Conservation (phyloP, 37 sponge, comb jelly and placozoan genomes). For the Bolinopsis microptera region DNA sequence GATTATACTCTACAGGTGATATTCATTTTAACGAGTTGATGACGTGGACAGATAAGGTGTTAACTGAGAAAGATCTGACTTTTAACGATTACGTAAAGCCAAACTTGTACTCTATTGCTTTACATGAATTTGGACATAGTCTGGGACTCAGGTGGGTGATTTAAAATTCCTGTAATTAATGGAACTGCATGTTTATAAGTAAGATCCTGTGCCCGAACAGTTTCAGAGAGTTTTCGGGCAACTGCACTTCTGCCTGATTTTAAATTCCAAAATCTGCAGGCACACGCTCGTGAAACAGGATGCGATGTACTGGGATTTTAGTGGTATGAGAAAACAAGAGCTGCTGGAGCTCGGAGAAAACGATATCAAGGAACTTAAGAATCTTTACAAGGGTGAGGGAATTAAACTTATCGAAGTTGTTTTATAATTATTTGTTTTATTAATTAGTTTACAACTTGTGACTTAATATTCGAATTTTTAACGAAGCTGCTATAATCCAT, state of each 20-base stretch:
- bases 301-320: background rate
- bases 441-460: too few relatives aligned
- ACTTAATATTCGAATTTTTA: too few relatives aligned
- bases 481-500: too few relatives aligned
- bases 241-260: too few relatives aligned
- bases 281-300: background rate
- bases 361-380: background rate
- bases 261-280: background rate
- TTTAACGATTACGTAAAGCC: background rate
- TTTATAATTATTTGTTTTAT: too few relatives aligned
- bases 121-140: background rate
- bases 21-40: background rate
- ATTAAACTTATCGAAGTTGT: too few relatives aligned
- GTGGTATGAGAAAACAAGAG: background rate
- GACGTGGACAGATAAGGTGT: background rate
- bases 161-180: too few relatives aligned
- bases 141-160: background rate
- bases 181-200: too few relatives aligned
- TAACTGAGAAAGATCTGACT: background rate
- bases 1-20: background rate
- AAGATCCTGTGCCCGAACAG: too few relatives aligned
- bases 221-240: too few relatives aligned
- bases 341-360: background rate
- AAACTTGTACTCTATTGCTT: background rate
- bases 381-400: too few relatives aligned